These are phyloP conservation scores for Caenorhabditis briggsae DNA, from an alignment of 1,140 invertebrate genomes.

Conservation along the genomic window DNA sequence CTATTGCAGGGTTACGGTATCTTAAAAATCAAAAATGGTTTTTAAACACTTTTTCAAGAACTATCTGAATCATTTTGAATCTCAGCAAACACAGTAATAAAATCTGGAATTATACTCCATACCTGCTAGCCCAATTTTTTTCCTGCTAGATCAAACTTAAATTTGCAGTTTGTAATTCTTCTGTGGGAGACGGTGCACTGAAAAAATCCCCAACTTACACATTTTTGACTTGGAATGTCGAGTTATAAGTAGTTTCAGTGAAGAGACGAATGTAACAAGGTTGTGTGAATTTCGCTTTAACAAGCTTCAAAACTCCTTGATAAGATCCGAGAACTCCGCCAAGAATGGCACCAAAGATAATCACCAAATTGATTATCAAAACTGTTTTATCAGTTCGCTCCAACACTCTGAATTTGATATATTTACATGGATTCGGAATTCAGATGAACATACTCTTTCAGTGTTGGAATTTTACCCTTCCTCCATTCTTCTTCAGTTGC, in stretches of 20 bases:
- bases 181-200: neutral
- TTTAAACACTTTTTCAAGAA: no score
- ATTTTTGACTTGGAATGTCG: conserved; percentile 57
- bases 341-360: conserved; percentile 63
- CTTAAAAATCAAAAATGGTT: no score
- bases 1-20: no score
- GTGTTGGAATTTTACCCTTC: conserved; percentile 62
- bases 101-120: no score
- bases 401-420: conserved; percentile 49
- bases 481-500: conserved; percentile 65
- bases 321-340: conserved; percentile 65
- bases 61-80: no score
- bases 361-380: conserved; percentile 61
- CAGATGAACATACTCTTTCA: conserved; percentile 53
- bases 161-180: no score
- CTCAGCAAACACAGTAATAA: no score
- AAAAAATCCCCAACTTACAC: neutral
- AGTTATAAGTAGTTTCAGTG: conserved; percentile 33
- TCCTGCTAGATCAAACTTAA: no score
- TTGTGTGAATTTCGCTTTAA: conserved; percentile 62
- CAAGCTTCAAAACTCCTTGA: conserved; percentile 62
- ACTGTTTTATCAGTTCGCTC: conserved; percentile 63
- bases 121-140: no score
- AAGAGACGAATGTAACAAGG: conserved; percentile 66
- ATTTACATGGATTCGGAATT: neutral